Conservation (phyloP, 2,888 invertebrate genomes). For the Drosophila austrosaltans region DNA sequence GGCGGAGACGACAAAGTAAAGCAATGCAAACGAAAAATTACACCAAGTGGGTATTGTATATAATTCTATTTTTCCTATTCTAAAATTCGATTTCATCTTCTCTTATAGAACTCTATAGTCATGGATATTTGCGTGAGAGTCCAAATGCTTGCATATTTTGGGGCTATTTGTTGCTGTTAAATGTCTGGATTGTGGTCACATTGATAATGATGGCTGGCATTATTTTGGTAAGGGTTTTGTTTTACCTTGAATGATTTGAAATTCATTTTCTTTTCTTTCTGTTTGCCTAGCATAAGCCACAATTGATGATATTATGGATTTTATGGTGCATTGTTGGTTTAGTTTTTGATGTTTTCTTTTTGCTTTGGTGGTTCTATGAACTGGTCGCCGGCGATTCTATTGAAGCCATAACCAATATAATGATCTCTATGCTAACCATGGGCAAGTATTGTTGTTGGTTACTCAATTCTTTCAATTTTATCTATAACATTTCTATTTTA, state of each 20-base stretch:
- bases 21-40: neutral
- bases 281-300: conserved; percentile 42
- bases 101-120: conserved; percentile 16
- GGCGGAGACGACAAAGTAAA: too few relatives aligned
- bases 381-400: conserved; percentile 53
- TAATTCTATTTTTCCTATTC: too few relatives aligned
- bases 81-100: neutral
- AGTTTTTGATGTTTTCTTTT: conserved; percentile 47
- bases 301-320: conserved; percentile 54
- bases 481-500: too few relatives aligned
- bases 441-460: conserved; percentile 29
- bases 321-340: conserved; percentile 52
- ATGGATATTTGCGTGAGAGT: neutral
- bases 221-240: conserved; percentile 37
- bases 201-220: conserved; percentile 59
- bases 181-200: conserved; percentile 58
- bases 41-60: neutral
- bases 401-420: conserved; percentile 64
- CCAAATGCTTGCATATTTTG: conserved; percentile 48
- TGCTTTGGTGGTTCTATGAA: conserved; percentile 52
- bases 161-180: conserved; percentile 59
- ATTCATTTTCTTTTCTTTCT: too few relatives aligned
- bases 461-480: too few relatives aligned
- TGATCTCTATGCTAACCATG: conserved; percentile 62
- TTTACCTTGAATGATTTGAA: neutral